Percentiles rank a stretch among this genome's conserved stretches.
Conservation (phyloP, 2,113 vertebrate species). For the Ciconia stormi region DNA sequence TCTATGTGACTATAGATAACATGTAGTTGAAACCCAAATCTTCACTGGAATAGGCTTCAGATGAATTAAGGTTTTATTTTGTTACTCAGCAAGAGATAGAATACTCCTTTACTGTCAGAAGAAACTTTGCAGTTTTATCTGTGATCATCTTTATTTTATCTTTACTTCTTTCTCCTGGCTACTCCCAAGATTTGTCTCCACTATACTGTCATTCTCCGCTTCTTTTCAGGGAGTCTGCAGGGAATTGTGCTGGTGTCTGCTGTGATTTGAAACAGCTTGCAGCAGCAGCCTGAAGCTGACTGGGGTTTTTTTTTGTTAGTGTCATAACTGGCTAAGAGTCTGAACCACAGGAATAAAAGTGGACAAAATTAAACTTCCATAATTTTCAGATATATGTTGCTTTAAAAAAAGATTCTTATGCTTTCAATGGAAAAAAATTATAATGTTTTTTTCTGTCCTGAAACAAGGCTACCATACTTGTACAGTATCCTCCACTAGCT, state of each 20-base stretch:
- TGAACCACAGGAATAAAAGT: not conserved
- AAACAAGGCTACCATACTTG: not conserved
- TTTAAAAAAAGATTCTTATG: not conserved
- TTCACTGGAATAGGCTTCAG: not conserved
- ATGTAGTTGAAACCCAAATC: not conserved
- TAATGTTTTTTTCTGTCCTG: not conserved
- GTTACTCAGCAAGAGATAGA: not conserved
- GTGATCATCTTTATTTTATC: conserved; percentile 16
- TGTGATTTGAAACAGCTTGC: conserved; percentile 7
- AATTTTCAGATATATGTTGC: not conserved
- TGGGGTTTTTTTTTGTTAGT: not conserved
- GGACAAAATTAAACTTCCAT: not conserved
- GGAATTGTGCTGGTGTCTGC: not conserved
- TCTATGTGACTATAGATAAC: not conserved
- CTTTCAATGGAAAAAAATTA: not conserved
- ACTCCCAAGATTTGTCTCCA: not conserved
- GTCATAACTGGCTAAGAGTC: not conserved
- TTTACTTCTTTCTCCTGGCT: not conserved
- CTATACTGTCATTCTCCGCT: not conserved
- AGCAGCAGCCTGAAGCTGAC: not conserved
- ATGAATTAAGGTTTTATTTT: not conserved
- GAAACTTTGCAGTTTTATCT: not conserved
- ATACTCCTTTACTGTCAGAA: not conserved
- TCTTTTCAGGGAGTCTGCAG: not conserved
- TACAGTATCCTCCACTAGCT: not conserved